These are phyloP conservation scores for Nesogale talazaci DNA, from an alignment of 2,113 vertebrate genomes.

Conservation along the genomic window DNA sequence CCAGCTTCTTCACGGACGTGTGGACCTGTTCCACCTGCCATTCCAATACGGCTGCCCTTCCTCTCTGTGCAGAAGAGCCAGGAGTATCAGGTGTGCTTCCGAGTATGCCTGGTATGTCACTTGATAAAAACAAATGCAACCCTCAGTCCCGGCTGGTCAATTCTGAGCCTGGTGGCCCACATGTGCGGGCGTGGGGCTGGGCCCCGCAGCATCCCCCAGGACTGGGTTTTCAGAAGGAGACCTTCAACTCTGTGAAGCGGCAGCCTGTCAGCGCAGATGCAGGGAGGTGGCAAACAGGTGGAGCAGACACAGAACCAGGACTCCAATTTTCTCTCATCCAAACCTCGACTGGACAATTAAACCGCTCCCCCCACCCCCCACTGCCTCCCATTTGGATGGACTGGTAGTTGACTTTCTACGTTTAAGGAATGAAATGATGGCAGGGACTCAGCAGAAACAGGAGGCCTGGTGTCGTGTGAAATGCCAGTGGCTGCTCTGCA, in stretches of 20 bases:
- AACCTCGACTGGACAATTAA: too few species aligned
- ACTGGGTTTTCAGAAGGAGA: background rate
- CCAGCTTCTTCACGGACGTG: background rate
- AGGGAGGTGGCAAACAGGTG: background rate
- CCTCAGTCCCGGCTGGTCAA: background rate
- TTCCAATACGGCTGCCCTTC: background rate
- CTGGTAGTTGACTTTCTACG: background rate
- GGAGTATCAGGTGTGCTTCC: background rate
- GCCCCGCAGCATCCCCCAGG: background rate
- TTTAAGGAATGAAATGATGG: background rate
- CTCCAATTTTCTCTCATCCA: too few species aligned
- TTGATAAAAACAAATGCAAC: background rate
- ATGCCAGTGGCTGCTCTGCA: background rate
- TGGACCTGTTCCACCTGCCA: background rate
- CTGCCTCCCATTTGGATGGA: background rate
- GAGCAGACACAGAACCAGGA: background rate
- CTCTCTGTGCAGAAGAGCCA: too few species aligned
- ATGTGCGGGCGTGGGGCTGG: background rate
- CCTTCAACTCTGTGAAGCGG: background rate
- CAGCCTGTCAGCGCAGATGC: background rate
- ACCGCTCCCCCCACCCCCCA: background rate
- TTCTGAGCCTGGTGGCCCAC: background rate
- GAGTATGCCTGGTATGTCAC: background rate
- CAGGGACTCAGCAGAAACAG: background rate
- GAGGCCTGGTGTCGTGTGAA: slow-evolving; percentile 37